Base-by-base conservation (phyloP, 2,888 invertebrate species). In the Anticlea derivata region DNA sequence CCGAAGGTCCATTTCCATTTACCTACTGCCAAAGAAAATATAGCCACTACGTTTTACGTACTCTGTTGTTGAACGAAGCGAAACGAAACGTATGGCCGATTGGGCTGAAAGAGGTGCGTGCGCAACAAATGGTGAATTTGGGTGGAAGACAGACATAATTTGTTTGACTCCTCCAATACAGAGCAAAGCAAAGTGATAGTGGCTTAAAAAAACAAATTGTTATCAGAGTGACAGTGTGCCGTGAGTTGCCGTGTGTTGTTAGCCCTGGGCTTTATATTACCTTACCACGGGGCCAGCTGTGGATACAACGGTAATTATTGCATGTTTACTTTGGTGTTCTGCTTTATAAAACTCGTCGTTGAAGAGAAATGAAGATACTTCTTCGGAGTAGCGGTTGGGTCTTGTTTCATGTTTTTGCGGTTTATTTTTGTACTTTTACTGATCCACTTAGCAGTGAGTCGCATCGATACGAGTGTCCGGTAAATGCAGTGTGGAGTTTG, bases 71-170 rank as follows among this genome's bases (percentile, higher is more conserved):
- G 68, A 47, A 50, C 52, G 61, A 61, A 55, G 58, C 58, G 43
- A 46, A 52, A 58, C 57, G 40, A 46, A 47, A 57, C 63, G 64
- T 71, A 70, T 71, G 66, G 66, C 68, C 59, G 63, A 65, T 30
- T 58, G 56, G 41, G 58, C 66, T 60, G 60, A 61, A 60, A 58
- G 61, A 57, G 61, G 53, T 38, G 58, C 71, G 69, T 76, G 76
- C 74, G 76, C 75, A 74, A 74, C 69, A 70, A 70, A 68, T 70
- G 68, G 68, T 75, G 72, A 66, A 67, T 66, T 68, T 58, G 64
- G 64, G 64, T 70, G 68, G 56, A 61, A 60, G 46, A 55, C 55
- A 17, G 30, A 37, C 39, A 31, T n/a, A n/a, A 8, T 33, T 33
- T 31, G 38, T 37, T 38, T 44, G 22, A 39, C 10, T 2, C 7